A percentile compares a stretch with the other conserved stretches of the same genome.
phyloP scores from a whole-genome alignment of 2,888 invertebrate species.

The Acanthosoma haemorrhoidale region DNA sequence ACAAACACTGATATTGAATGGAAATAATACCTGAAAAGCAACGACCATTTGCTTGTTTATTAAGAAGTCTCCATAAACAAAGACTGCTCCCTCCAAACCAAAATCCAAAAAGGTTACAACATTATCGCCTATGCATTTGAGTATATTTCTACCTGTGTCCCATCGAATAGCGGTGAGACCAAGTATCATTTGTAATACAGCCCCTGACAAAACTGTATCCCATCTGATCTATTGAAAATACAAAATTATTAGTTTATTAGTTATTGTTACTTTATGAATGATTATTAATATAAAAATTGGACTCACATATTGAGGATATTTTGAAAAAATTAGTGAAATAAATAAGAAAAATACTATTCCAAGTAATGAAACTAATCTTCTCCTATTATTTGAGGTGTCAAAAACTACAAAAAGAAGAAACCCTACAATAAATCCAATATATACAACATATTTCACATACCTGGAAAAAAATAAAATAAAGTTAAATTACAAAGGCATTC shows the following conservation, averaged over 20 bases:
- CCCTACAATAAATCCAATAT: slow-evolving; percentile 40
- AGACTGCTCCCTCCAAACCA: slow-evolving; percentile 71
- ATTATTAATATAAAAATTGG: not conserved
- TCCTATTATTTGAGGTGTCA: slow-evolving; percentile 56
- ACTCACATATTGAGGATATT: slow-evolving; percentile 53
- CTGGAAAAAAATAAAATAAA: slow-evolving; percentile 27
- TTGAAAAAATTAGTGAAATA: slow-evolving; percentile 60
- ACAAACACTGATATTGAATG: too few species aligned
- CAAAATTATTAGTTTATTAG: not conserved
- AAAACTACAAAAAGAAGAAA: slow-evolving; percentile 57
- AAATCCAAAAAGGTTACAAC: slow-evolving; percentile 72
- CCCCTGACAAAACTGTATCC: slow-evolving; percentile 73
- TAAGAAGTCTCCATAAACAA: slow-evolving; percentile 73
- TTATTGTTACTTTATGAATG: not conserved
- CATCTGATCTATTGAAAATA: slow-evolving; percentile 59
- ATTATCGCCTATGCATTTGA: slow-evolving; percentile 63
- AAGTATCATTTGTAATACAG: slow-evolving; percentile 76
- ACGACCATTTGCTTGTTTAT: slow-evolving; percentile 60
- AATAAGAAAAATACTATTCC: slow-evolving; percentile 61
- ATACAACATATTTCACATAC: slow-evolving; percentile 12
- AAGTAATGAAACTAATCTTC: slow-evolving; percentile 62
- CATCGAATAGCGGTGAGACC: slow-evolving; percentile 82
- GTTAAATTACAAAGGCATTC: too few species aligned
- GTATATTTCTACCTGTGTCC: slow-evolving; percentile 66
- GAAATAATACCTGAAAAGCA: slow-evolving; percentile 84